Percentiles rank a stretch among this genome's conserved stretches.
Conservation (phyloP, 2,888 invertebrate genomes). For the Rhagonycha lutea region DNA sequence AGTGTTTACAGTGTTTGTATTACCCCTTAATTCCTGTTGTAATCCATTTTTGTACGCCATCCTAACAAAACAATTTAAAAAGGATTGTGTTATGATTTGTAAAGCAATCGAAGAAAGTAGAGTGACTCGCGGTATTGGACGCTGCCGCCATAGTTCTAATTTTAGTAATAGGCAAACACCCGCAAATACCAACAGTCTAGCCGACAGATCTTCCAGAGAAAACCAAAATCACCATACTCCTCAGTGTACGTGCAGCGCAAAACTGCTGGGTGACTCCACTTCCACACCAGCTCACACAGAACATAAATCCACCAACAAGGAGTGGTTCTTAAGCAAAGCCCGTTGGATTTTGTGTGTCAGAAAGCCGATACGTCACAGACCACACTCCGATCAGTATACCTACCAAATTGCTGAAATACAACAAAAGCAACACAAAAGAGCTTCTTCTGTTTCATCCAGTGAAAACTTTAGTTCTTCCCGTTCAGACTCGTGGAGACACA, state of each 20-base stretch:
- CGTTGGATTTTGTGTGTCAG: slow-evolving; percentile 58
- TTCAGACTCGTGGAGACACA: slow-evolving; percentile 85
- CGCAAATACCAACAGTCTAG: slow-evolving; percentile 82
- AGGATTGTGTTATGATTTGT: slow-evolving; percentile 94
- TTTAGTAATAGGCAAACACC: slow-evolving; percentile 88
- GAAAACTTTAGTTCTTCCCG: slow-evolving; percentile 89
- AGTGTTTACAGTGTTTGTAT: slow-evolving; percentile 92
- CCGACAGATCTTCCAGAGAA: slow-evolving; percentile 78
- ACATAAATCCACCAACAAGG: slow-evolving; percentile 49
- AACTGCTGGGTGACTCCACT: slow-evolving; percentile 59
- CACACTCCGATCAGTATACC: slow-evolving; percentile 69
- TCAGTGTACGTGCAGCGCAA: slow-evolving; percentile 64
- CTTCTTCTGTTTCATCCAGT: slow-evolving; percentile 83
- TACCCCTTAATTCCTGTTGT: slow-evolving; percentile 95
- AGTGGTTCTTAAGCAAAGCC: slow-evolving; percentile 55
- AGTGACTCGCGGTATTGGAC: slow-evolving; percentile 84
- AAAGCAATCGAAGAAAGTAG: slow-evolving; percentile 94
- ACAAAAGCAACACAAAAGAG: slow-evolving; percentile 75
- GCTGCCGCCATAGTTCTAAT: slow-evolving; percentile 84
- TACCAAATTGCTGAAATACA: slow-evolving; percentile 77
- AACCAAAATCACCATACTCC: slow-evolving; percentile 63
- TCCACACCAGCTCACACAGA: slow-evolving; percentile 43
- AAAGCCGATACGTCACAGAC: slow-evolving; percentile 51
- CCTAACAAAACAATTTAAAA: slow-evolving; percentile 96
- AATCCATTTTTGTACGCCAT: slow-evolving; percentile 98